Evolutionary conservation across 2,797 vertebrate genomes (phyloP), one percentile per base, ranked within the genome.

Genomic region (Rhyacichthys aspro): DNA sequence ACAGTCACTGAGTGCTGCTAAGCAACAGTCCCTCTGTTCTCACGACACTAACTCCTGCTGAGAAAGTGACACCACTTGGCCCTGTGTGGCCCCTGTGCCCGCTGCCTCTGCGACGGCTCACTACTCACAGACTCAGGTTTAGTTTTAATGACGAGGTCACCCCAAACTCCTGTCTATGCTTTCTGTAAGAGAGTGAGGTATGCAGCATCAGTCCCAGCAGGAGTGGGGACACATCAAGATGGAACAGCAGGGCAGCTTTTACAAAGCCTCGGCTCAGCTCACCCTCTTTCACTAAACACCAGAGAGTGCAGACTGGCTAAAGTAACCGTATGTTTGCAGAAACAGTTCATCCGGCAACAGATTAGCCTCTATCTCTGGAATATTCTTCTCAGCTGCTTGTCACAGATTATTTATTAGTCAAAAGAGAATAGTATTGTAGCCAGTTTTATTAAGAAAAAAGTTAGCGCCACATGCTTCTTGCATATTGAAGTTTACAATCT

Each of bases 1-100:
- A 71, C 36, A 36, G 67, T 63, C 65, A 47, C 48, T 14, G 52
- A 82, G 77, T 44, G 75, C 89, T 90, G 85, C 90, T 89, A 87
- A 88, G 89, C 88, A 91, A 91, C 87, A 85, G 49, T 68, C 78
- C 11, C 63, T 67, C 49, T 58, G 53, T 59, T 61, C 75, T 72
- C 70, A 15, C 70, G 70, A 53, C 80, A 74, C 70, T 66, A 68
- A 17, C 61, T 65, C 66, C 70, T 70, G 67, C 47, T 17, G 75
- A 72, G 14, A 65, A 78, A 70, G 36, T 73, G 82, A 74, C 74
- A 79, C 72, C 74, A 76, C 74, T 85, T 77, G 81, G 76, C 85
- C 74, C 17, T 39, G 43, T 10, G 74, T 58, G 70, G 9, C 59
- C 75, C 72, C 3, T 28, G 70, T 67, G 55, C 75, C 72, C 3